Evolutionary conservation across 2,888 invertebrate species (phyloP).

Genomic region (Cerastis leucographa): DNA sequence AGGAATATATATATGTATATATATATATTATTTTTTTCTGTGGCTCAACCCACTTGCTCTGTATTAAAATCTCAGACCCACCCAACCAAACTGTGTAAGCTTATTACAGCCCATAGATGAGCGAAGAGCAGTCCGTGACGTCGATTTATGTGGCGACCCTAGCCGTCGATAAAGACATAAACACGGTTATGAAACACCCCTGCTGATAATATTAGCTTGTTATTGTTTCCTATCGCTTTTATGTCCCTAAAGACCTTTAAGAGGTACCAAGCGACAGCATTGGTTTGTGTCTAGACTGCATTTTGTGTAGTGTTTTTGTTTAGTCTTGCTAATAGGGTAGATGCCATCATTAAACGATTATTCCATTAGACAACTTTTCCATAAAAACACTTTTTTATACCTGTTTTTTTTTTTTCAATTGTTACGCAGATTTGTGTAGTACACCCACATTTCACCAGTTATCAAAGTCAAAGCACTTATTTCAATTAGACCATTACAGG

Average conservation of each 20-base stretch:
- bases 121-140: constrained; percentile 55
- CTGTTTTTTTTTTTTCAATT: too few species aligned
- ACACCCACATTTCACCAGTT: too few species aligned
- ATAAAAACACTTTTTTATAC: too few species aligned
- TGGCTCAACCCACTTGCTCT: neutral
- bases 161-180: constrained; percentile 77
- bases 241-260: constrained; percentile 57
- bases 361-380: neutral
- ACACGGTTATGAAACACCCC: constrained; percentile 77
- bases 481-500: too few species aligned
- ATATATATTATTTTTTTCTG: neutral
- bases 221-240: constrained; percentile 78
- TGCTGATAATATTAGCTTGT: constrained; percentile 78
- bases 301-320: neutral
- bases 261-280: neutral
- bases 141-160: constrained; percentile 64
- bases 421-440: too few species aligned
- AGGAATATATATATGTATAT: too few species aligned
- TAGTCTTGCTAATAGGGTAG: neutral
- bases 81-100: constrained; percentile 14
- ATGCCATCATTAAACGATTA: neutral
- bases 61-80: constrained; percentile 32
- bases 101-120: constrained; percentile 56
- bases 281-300: neutral
- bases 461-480: too few species aligned